These are phyloP conservation scores for Plemyria rubiginata DNA, from an alignment of 2,888 invertebrate species.

Conservation along the genomic window DNA sequence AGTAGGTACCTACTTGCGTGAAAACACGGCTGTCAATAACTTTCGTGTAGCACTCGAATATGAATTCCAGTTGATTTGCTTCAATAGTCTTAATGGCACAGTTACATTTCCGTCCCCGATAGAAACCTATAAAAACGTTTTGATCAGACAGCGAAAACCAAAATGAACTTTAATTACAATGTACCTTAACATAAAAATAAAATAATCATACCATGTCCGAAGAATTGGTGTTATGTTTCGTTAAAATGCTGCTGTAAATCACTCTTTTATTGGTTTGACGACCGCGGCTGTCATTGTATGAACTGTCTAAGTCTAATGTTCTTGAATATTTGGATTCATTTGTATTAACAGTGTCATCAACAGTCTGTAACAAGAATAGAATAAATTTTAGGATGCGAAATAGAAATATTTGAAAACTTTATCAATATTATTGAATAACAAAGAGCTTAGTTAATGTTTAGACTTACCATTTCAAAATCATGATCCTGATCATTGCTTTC, in stretches of 20 bases:
- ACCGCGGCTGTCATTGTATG: slow-evolving; percentile 9
- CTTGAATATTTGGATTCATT: slow-evolving; percentile 21
- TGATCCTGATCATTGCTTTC: slow-evolving; percentile 33
- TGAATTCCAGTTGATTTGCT: slow-evolving; percentile 78
- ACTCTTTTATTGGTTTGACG: slow-evolving; percentile 26
- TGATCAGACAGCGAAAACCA: too few relatives aligned
- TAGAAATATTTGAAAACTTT: too few relatives aligned
- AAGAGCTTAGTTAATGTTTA: background rate
- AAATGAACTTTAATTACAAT: too few relatives aligned
- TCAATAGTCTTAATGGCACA: slow-evolving; percentile 57
- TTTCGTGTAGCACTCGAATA: slow-evolving; percentile 80
- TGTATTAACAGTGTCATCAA: slow-evolving; percentile 8
- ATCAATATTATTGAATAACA: too few relatives aligned
- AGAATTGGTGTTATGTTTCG: slow-evolving; percentile 39
- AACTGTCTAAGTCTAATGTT: slow-evolving; percentile 12
- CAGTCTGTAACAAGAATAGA: slow-evolving; percentile 27
- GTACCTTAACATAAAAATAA: background rate
- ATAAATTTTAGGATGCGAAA: too few relatives aligned
- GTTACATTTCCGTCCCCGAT: slow-evolving; percentile 57
- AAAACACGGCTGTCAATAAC: slow-evolving; percentile 77
- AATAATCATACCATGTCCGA: slow-evolving; percentile 40
- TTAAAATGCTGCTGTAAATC: slow-evolving; percentile 34
- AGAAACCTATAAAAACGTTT: slow-evolving; percentile 46
- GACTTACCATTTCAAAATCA: slow-evolving; percentile 22
- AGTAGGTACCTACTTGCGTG: slow-evolving; percentile 64